Conservation (phyloP, 1,140 invertebrate species). For the Euschistus heros region DNA sequence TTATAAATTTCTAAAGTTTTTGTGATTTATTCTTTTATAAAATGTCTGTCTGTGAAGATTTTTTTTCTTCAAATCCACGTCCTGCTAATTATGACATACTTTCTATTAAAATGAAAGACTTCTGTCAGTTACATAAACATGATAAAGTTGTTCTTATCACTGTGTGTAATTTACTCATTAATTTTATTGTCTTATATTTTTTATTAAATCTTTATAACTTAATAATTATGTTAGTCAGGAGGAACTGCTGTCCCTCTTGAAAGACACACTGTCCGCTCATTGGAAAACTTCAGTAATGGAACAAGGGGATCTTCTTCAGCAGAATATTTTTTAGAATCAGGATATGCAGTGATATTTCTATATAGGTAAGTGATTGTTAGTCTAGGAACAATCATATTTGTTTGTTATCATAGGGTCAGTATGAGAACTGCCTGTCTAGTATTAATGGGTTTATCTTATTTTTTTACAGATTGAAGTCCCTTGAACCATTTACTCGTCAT, state of each 20-base stretch:
- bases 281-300: constrained; percentile 97
- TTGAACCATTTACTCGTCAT: constrained; percentile 82
- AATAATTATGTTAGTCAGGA: constrained; percentile 59
- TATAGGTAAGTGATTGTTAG: constrained; percentile 40
- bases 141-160: not conserved
- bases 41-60: not conserved
- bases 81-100: not conserved
- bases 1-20: too few species aligned
- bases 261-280: constrained; percentile 91
- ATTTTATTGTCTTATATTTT: not conserved
- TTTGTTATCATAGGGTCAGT: too few species aligned
- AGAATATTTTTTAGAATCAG: constrained; percentile 84
- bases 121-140: not conserved
- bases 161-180: not conserved
- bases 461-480: constrained; percentile 52
- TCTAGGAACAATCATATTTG: too few species aligned
- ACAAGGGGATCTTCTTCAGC: constrained; percentile 86
- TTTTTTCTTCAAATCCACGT: not conserved
- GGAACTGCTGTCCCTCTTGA: constrained; percentile 95
- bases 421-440: too few species aligned
- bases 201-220: not conserved
- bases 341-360: constrained; percentile 70
- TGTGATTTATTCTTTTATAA: too few species aligned
- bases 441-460: constrained; percentile 15
- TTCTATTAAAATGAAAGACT: not conserved